A percentile compares a stretch with the other conserved stretches of the same genome.
These are phyloP conservation scores for Nomia melanderi DNA, from an alignment of 1,140 invertebrate genomes.

Conservation along the genomic window DNA sequence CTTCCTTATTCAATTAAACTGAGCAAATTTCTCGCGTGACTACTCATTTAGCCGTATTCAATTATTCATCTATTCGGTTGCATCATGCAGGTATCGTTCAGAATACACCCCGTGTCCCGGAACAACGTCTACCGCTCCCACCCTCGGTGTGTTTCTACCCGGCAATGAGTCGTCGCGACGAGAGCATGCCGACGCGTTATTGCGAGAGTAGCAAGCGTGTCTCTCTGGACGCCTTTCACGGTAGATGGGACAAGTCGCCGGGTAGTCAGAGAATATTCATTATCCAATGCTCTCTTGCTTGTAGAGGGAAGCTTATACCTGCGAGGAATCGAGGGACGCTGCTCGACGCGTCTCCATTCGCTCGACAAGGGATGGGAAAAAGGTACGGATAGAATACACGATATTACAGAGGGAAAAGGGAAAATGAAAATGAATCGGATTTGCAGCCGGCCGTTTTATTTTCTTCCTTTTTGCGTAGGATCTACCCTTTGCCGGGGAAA, in stretches of 20 bases:
- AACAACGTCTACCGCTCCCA: not conserved
- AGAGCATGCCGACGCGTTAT: not conserved
- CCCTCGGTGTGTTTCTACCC: not conserved
- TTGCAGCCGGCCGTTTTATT: no score
- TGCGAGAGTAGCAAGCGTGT: not conserved
- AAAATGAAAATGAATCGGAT: no score
- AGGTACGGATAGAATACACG: not conserved
- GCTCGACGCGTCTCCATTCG: not conserved
- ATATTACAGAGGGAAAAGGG: not conserved
- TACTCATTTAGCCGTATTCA: not conserved
- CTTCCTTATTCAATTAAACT: not conserved
- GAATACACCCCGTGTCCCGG: not conserved
- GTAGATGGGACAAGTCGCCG: not conserved
- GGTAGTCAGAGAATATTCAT: not conserved
- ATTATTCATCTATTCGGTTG: not conserved
- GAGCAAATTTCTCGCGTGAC: not conserved
- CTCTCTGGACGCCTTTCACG: not conserved
- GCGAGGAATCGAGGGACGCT: not conserved
- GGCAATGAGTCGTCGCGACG: not conserved
- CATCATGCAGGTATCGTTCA: not conserved
- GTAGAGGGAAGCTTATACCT: not conserved
- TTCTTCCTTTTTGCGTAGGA: no score
- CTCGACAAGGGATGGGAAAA: not conserved
- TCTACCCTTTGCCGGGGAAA: no score
- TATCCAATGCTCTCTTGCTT: conserved; percentile 6